Evolutionary conservation across 2,888 invertebrate species (phyloP).

Genomic region (Pheosia gnoma): DNA sequence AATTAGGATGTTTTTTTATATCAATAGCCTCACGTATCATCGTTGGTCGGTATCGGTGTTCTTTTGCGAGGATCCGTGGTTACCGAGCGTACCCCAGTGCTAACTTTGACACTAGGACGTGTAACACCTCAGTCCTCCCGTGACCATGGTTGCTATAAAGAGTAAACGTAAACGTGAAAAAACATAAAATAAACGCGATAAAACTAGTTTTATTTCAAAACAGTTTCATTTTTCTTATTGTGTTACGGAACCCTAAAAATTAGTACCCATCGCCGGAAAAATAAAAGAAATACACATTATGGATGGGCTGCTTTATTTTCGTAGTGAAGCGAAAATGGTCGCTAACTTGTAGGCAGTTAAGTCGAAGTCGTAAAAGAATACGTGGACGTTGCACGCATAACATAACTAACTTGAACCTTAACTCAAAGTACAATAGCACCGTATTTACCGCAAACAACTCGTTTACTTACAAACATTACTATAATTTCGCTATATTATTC

Average conservation of each 20-base stretch:
- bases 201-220: no score
- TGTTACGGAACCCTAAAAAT: neutral
- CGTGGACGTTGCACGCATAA: constrained; percentile 2
- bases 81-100: no score
- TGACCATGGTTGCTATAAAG: no score
- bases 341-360: neutral
- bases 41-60: no score
- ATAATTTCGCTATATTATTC: constrained; percentile 40
- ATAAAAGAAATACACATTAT: constrained; percentile 3
- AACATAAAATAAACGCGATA: no score
- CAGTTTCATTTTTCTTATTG: no score
- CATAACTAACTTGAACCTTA: neutral
- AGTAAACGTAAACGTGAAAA: no score
- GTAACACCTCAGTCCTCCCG: no score
- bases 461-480: constrained; percentile 18
- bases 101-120: no score
- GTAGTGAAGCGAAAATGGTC: constrained; percentile 6
- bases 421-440: neutral
- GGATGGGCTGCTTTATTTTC: constrained; percentile 3
- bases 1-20: no score
- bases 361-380: neutral
- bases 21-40: no score
- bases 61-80: no score
- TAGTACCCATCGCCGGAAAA: neutral
- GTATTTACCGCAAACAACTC: constrained; percentile 12